Evolutionary conservation across 1,140 invertebrate genomes (phyloP).

Genomic region (Apocrypta bakeri): DNA sequence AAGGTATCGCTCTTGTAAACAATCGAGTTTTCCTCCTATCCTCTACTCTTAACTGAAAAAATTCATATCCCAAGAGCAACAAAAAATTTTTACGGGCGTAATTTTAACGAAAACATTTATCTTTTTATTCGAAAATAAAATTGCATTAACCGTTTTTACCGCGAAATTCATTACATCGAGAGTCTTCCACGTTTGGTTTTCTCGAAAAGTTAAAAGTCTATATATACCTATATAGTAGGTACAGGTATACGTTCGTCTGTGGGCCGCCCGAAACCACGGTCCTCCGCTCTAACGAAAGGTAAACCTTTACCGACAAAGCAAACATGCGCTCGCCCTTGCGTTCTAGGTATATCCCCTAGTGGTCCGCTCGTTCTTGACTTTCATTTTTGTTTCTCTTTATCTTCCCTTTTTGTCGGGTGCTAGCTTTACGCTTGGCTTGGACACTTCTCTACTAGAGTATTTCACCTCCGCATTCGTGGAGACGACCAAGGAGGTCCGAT

Average conservation of each 20-base stretch:
- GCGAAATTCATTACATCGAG: constrained; percentile 48
- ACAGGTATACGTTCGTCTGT: neutral
- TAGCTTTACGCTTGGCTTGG: constrained; percentile 8
- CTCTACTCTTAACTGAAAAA: neutral
- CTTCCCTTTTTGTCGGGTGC: neutral
- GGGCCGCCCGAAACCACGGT: constrained; percentile 59
- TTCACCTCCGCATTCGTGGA: constrained; percentile 1
- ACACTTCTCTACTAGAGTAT: neutral
- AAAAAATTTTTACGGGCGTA: neutral
- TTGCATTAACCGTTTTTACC: constrained; percentile 15
- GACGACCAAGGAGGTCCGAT: neutral
- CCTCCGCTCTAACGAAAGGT: constrained; percentile 67
- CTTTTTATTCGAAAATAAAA: constrained; percentile 34
- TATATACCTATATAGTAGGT: too few species aligned
- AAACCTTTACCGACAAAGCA: constrained; percentile 64
- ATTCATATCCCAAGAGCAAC: neutral
- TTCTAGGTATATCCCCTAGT: constrained; percentile 16
- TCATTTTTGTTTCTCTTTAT: constrained; percentile 17
- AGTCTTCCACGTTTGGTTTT: too few species aligned
- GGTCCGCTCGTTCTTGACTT: neutral
- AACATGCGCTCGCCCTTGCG: constrained; percentile 52
- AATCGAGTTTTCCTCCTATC: neutral
- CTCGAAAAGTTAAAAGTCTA: too few species aligned
- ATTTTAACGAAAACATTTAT: neutral
- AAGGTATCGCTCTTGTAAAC: neutral